Percentiles rank a stretch among this genome's conserved stretches.
Evolutionary conservation across 2,113 vertebrate species (phyloP).

Genomic region (Verasper variegatus): DNA sequence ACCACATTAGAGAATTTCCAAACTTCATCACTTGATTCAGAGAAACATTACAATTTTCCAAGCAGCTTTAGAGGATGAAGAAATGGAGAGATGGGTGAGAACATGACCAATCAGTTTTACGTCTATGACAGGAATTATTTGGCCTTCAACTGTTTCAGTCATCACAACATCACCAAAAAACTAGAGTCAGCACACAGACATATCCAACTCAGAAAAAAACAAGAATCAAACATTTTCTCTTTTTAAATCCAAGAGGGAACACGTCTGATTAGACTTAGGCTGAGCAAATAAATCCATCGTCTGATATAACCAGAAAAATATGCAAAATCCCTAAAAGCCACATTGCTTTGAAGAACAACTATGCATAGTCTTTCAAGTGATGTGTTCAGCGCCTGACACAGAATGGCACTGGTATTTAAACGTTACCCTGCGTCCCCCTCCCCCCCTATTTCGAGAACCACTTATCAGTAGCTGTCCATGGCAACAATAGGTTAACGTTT

Average conservation of each 20-base stretch:
- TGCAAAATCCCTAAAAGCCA: constrained; percentile 44
- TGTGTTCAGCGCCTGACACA: constrained; percentile 41
- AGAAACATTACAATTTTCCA: neutral
- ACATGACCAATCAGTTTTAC: too few species aligned
- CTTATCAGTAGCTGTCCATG: constrained; percentile 24
- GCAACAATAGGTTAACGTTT: constrained; percentile 38
- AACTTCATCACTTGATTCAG: neutral
- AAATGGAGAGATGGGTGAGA: neutral
- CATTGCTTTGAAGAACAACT: constrained; percentile 48
- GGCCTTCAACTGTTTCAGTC: neutral
- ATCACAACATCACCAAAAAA: neutral
- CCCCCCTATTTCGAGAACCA: constrained; percentile 18
- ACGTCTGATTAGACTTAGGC: constrained; percentile 21
- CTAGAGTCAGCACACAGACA: neutral
- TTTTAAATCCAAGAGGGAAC: constrained; percentile 3
- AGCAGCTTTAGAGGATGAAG: neutral
- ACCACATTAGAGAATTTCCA: constrained; percentile 22
- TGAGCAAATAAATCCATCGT: constrained; percentile 41
- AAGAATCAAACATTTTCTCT: neutral
- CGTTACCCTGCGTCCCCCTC: constrained; percentile 24
- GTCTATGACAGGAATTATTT: constrained; percentile 8
- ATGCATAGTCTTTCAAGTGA: constrained; percentile 25
- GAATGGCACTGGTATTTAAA: constrained; percentile 55
- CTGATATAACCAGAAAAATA: constrained; percentile 41
- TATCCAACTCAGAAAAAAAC: constrained; percentile 10